A percentile compares a stretch with the other conserved stretches of the same genome.
phyloP scores from a whole-genome alignment of 35 echinoderm and acorn worm genomes.

The Stichopus chloronotus region DNA sequence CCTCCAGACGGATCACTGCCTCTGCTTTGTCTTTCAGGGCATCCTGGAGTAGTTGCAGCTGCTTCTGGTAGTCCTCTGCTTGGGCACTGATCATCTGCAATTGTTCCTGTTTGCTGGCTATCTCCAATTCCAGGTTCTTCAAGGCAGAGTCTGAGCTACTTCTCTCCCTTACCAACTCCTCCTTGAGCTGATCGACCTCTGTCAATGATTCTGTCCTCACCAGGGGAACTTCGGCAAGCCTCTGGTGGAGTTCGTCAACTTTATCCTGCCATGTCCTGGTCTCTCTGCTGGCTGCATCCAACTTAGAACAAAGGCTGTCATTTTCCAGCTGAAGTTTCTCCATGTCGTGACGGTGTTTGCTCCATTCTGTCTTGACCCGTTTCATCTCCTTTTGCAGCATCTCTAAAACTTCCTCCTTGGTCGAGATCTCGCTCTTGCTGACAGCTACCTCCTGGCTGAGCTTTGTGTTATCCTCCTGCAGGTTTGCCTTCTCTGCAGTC shows the following conservation, averaged over 20 bases:
- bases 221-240: too few relatives aligned
- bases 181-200: conserved; percentile 41
- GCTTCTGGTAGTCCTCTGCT: conserved; percentile 46
- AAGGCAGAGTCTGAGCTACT: conserved; percentile 24
- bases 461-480: background rate
- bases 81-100: conserved; percentile 35
- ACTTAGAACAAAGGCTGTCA: conserved; percentile 2
- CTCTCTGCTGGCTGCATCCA: conserved; percentile 35
- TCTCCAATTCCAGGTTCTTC: conserved; percentile 42
- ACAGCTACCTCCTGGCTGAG: background rate
- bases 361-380: conserved; percentile 31
- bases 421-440: background rate
- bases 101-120: conserved; percentile 37
- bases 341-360: conserved; percentile 20
- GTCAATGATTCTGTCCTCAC: background rate
- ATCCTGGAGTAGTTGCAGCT: conserved; percentile 58
- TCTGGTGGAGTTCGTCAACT: conserved; percentile 3
- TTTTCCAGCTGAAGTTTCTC: conserved; percentile 50
- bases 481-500: background rate
- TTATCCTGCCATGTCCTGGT: conserved; percentile 25
- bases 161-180: conserved; percentile 9
- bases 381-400: conserved; percentile 56
- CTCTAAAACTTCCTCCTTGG: conserved; percentile 45
- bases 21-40: conserved; percentile 63
- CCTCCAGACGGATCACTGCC: conserved; percentile 52